Base-by-base conservation (phyloP, 2,113 vertebrate species). In the Indicator maculatus region DNA sequence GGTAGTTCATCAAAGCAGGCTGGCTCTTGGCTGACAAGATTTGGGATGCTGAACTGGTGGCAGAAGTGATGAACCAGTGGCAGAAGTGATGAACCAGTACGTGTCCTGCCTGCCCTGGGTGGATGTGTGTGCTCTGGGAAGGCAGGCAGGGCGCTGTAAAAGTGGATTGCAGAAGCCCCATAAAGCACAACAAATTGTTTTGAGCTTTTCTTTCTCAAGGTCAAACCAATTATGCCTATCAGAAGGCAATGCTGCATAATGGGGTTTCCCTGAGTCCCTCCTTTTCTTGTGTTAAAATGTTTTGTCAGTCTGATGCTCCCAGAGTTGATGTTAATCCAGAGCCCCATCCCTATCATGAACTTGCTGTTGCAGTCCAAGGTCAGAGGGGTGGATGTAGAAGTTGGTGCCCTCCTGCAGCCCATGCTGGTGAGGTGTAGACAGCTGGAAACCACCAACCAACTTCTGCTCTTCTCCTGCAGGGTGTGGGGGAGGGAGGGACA, bases 151-250 rank as follows among this genome's bases (percentile, higher is more conserved):
- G 84, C 3, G 28, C 82, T 19, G 85, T 13, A 10, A 16, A 3
- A 16, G 2, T 0, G 0, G 55, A 4, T 15, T 27, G 76, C 82
- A 0, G 0, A 6, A 7, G 70, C 90, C 60, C 38, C 8, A 1
- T 16, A 69, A 60, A 84, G 72, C 86, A 86, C 50, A 83, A 58
- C 72, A 64, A 83, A 94, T 78, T 39, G 77, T 45, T 91, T 80
- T 91, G 88, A 84, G 97, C 93, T 95, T 76, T 58, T 58, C 45
- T 93, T 92, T 90, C 90, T 90, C 94, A 90, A 92, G 95, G 93
- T 92, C 96, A 90, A 94, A 86, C 61, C 76, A 90, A 86, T 92
- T 88, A 83, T 8, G 4, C 90, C 86, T 47, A 59, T 92, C 73
- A 27, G 81, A 67, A 92, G 73, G 88, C 92, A 56, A 33, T 84